Conservation (phyloP, 2,797 vertebrate genomes). For the Hoplostethus mediterraneus region DNA sequence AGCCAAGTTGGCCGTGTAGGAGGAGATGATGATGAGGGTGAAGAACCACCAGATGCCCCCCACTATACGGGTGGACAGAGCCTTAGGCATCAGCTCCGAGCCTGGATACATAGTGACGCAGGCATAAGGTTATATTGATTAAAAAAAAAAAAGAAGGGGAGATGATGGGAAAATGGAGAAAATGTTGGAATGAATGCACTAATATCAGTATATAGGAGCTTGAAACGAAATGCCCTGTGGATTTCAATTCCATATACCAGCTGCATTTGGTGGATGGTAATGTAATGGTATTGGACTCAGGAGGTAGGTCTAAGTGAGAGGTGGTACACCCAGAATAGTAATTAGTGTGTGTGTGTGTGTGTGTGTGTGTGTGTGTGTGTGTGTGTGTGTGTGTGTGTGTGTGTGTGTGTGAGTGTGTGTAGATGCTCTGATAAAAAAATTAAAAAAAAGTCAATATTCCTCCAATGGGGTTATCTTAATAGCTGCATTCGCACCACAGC, state of each 20-base stretch:
- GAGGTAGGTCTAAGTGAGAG: background rate
- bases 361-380: background rate
- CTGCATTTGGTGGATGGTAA: background rate
- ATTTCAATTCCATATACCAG: no score
- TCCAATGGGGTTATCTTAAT: conserved; percentile 13
- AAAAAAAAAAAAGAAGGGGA: conserved; percentile 2
- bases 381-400: background rate
- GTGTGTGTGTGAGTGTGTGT: background rate
- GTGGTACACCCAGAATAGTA: background rate
- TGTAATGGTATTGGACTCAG: background rate
- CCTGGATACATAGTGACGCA: conserved; percentile 86
- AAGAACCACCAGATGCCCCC: conserved; percentile 99
- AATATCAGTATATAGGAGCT: background rate
- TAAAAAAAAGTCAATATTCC: background rate
- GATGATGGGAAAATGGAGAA: background rate
- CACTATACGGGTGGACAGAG: conserved; percentile 96
- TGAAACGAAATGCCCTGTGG: background rate
- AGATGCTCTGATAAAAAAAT: background rate
- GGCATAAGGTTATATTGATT: conserved; percentile 22
- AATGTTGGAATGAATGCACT: background rate
- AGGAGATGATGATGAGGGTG: conserved; percentile 98
- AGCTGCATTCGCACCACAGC: conserved; percentile 14
- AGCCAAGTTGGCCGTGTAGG: conserved; percentile 98
- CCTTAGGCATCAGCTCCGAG: conserved; percentile 98
- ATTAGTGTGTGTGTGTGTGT: background rate